A percentile compares a stretch with the other conserved stretches of the same genome.
These are phyloP conservation scores for Odontophorus gujanensis DNA, from an alignment of 2,113 vertebrate genomes.

Conservation along the genomic window DNA sequence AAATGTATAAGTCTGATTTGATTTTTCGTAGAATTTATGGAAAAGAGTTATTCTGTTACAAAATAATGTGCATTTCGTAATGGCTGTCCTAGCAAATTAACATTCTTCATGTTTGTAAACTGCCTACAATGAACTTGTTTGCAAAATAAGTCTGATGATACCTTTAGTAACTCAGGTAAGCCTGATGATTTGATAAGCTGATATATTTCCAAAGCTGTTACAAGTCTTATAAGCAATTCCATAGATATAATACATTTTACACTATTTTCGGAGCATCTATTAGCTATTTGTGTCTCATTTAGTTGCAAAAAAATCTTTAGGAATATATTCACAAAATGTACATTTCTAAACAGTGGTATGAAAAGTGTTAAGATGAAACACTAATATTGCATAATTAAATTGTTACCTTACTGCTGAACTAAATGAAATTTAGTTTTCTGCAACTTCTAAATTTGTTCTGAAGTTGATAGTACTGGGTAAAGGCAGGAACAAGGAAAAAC, in stretches of 20 bases:
- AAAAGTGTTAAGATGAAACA: background rate
- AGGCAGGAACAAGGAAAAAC: background rate
- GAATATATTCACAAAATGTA: background rate
- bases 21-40: background rate
- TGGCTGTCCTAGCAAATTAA: background rate
- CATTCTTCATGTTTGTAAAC: constrained; percentile 1
- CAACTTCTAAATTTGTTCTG: background rate
- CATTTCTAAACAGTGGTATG: background rate
- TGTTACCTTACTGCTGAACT: background rate
- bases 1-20: background rate
- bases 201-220: background rate
- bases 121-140: background rate
- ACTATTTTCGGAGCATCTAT: background rate
- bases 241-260: background rate
- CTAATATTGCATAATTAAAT: background rate
- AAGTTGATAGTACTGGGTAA: background rate
- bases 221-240: background rate
- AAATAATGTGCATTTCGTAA: background rate
- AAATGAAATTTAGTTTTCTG: background rate
- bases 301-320: background rate
- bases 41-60: background rate
- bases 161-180: background rate
- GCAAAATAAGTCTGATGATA: background rate
- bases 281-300: background rate
- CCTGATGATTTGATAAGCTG: background rate